Conservation (phyloP, 2,797 vertebrate species). For the Rhinogobio ventralis region DNA sequence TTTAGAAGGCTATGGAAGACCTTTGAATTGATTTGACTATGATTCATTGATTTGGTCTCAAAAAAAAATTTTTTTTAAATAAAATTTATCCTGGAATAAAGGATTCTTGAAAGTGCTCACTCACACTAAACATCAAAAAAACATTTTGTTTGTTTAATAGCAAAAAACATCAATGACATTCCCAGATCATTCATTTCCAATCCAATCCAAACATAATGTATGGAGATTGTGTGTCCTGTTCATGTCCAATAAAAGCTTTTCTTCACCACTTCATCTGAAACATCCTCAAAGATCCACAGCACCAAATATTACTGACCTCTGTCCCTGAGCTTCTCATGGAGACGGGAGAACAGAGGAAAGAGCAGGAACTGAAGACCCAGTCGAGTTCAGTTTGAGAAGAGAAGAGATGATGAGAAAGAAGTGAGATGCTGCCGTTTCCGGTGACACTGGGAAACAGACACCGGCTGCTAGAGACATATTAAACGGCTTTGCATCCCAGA, state of each 20-base stretch:
- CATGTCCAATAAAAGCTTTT: constrained; percentile 77
- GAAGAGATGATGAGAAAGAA: no score
- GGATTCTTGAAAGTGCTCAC: constrained; percentile 30
- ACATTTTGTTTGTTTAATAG: constrained; percentile 78
- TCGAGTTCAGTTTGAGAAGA: no score
- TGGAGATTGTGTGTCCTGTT: constrained; percentile 74
- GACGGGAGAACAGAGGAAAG: background rate
- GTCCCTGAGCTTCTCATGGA: constrained; percentile 71
- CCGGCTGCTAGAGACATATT: no score
- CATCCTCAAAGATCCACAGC: constrained; percentile 49
- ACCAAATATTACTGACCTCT: constrained; percentile 68
- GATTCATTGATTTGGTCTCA: no score
- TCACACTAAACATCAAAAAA: constrained; percentile 74
- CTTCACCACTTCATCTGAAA: constrained; percentile 57
- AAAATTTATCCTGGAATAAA: background rate
- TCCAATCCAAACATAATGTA: constrained; percentile 75
- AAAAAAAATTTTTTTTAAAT: no score
- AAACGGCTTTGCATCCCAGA: no score
- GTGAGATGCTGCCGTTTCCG: no score
- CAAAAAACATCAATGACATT: constrained; percentile 74
- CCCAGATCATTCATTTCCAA: constrained; percentile 77
- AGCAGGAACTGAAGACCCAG: constrained; percentile 42
- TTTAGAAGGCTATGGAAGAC: background rate
- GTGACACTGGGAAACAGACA: no score
- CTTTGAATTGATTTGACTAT: background rate